Conservation (phyloP, 1,140 invertebrate genomes). For the Brachionus koreanus region DNA sequence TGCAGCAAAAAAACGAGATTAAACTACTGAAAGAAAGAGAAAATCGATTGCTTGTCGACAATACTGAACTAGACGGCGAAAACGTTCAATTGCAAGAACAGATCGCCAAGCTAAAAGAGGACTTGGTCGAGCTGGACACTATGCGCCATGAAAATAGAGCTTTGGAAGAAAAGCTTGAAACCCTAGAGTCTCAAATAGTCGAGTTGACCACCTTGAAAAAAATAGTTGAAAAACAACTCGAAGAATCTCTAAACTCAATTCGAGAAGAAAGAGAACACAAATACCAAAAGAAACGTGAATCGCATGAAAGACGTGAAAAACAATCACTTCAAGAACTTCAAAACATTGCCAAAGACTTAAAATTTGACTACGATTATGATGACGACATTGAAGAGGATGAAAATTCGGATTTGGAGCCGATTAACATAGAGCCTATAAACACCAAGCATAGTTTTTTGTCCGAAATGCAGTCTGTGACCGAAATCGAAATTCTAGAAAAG, state of each 20-base stretch:
- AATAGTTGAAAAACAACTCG: conserved; percentile 41
- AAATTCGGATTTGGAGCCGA: not conserved
- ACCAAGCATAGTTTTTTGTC: conserved; percentile 12
- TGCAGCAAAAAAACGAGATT: conserved; percentile 73
- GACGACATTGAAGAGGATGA: conserved; percentile 24
- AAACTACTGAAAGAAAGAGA: conserved; percentile 86
- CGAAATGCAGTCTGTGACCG: conserved; percentile 37
- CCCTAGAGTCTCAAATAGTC: not conserved
- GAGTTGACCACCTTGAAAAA: conserved; percentile 35
- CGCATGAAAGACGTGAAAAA: conserved; percentile 30
- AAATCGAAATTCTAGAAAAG: conserved; percentile 28
- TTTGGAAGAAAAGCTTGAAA: conserved; percentile 49
- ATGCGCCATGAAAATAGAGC: conserved; percentile 91
- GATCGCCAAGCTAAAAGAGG: conserved; percentile 72
- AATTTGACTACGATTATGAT: conserved; percentile 12
- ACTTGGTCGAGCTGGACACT: conserved; percentile 93
- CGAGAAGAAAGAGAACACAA: conserved; percentile 42
- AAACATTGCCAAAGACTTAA: conserved; percentile 35
- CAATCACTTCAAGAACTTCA: conserved; percentile 19
- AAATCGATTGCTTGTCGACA: conserved; percentile 80
- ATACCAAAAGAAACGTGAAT: conserved; percentile 30
- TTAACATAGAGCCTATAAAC: not conserved
- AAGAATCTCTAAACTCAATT: not conserved
- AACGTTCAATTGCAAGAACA: conserved; percentile 95
- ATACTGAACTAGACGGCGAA: conserved; percentile 94